Evolutionary conservation across 2,113 vertebrate genomes (phyloP), one percentile per base, ranked within the genome.

Genomic region (Heterochromis multidens): DNA sequence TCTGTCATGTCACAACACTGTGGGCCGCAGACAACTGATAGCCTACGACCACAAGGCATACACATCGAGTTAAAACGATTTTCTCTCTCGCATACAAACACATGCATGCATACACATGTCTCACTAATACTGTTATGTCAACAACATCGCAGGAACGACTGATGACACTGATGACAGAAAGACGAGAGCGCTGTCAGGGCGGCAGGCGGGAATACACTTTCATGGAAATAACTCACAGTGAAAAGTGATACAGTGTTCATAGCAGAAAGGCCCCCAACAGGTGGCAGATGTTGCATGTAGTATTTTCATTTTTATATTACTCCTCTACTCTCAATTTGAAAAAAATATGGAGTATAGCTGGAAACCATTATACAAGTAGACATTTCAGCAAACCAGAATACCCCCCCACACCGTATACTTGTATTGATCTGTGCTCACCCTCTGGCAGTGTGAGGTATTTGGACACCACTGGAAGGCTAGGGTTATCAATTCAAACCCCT

Each of bases 91-190:
- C 56, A 79, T 6, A 23, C 57, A 77, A 13, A 83, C 27, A 61
- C 12, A 59, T 72, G 65, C n/a, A n/a, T 46, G 12, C 33, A 82
- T 16, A 29, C 27, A 33, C 31, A 65, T 7, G 3, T 46, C 61
- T 49, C 35, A 17, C 43, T 62, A 21, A 57, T 21, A 74, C 37
- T 85, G 59, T 82, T 80, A 49, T 43, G 37, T 65, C 63, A 82
- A 80, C 63, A 87, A 7, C 82, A 84, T 84, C 63, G 33, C 77
- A 87, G 87, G 76, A 81, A 84, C 86, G 11, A 79, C 81, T 29
- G 88, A 87, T 82, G 77, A 52, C 78, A 59, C 49, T 33, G 85
- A 81, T 23, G 90, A 91, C 83, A 87, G 87, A 59, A 52, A 49
- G 82, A 85, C 76, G 49, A 29, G 58, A 80, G 80, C 1, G 79